Conservation (phyloP, 1,140 invertebrate genomes). For the Helicoverpa zea region DNA sequence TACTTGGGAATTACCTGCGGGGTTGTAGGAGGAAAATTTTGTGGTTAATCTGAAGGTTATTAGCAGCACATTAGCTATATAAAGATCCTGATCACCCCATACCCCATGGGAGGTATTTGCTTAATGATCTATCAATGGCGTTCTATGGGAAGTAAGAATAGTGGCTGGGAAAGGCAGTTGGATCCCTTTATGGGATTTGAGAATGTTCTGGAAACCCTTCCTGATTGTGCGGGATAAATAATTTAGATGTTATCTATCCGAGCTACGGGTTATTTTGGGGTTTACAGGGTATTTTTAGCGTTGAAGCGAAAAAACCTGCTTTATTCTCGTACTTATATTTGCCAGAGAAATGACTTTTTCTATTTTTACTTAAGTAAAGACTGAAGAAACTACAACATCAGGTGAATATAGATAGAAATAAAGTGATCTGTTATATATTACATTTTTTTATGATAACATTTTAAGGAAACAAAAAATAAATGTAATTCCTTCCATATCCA, state of each 20-base stretch:
- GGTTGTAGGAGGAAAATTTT: constrained; percentile 15
- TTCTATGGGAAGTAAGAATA: constrained; percentile 26
- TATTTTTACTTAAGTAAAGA: too few species aligned
- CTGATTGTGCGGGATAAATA: not conserved
- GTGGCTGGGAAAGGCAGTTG: not conserved
- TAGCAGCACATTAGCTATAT: constrained; percentile 40
- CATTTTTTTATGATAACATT: too few species aligned
- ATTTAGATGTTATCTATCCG: not conserved
- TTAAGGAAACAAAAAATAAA: not conserved
- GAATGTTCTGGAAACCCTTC: constrained; percentile 9
- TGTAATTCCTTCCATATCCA: not conserved
- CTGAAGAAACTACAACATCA: too few species aligned
- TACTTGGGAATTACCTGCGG: constrained; percentile 27
- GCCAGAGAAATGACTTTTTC: too few species aligned
- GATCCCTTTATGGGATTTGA: not conserved
- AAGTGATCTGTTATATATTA: too few species aligned
- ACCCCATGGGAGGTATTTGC: constrained; percentile 15
- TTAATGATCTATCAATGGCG: constrained; percentile 44
- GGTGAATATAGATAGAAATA: too few species aligned
- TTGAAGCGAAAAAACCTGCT: too few species aligned
- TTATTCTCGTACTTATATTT: too few species aligned
- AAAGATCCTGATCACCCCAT: constrained; percentile 36
- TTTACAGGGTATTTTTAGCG: too few species aligned
- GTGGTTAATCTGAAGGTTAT: constrained; percentile 30
- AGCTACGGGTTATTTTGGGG: too few species aligned